phyloP scores from a whole-genome alignment of 2,888 invertebrate genomes.

The Eucriotettix oculatus region DNA sequence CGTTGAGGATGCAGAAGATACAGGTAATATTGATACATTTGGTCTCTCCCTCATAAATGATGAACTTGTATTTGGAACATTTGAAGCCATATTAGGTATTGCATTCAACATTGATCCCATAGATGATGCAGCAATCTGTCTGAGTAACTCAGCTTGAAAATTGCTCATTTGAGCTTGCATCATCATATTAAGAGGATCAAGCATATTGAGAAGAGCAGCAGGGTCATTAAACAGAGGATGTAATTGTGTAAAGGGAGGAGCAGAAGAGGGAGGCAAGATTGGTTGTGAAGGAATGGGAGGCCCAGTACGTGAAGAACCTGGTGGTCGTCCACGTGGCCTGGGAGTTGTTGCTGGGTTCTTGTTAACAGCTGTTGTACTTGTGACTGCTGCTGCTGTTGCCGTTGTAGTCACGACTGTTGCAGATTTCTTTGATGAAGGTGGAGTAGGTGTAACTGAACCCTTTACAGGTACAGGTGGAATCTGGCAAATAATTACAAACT shows the following conservation, averaged over 20 bases:
- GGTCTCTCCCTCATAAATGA: not conserved
- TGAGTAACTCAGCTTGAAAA: slow-evolving; percentile 9
- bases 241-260: no score
- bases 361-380: not conserved
- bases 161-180: slow-evolving; percentile 8
- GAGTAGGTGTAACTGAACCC: not conserved
- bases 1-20: not conserved
- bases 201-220: not conserved
- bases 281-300: not conserved
- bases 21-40: slow-evolving; percentile 1
- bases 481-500: not conserved
- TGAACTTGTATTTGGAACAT: no score
- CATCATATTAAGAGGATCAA: slow-evolving; percentile 6
- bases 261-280: not conserved
- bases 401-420: not conserved
- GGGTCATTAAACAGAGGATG: no score
- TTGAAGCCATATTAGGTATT: no score
- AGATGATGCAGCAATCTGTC: slow-evolving; percentile 7
- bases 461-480: not conserved
- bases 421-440: not conserved
- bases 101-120: not conserved
- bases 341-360: no score
- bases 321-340: not conserved
- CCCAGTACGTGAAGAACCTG: slow-evolving; percentile 4
- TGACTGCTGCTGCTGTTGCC: not conserved